Percentiles rank a stretch among this genome's conserved stretches.
These are phyloP conservation scores for Charanyca ferruginea DNA, from an alignment of 2,888 invertebrate genomes.

Conservation along the genomic window DNA sequence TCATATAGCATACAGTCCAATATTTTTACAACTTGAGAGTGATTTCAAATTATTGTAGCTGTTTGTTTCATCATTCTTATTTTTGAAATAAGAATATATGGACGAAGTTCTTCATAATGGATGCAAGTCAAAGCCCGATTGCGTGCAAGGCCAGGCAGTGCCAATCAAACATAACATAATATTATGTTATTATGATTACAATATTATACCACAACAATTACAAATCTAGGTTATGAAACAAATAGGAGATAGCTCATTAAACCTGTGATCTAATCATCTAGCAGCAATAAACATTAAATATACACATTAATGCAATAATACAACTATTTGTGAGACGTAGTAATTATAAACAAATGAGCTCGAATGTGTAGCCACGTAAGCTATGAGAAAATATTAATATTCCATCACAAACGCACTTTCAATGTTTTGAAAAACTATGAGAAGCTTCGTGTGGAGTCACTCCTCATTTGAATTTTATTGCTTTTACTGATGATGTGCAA, in stretches of 20 bases:
- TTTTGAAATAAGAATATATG: constrained; percentile 52
- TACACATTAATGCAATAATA: constrained; percentile 22
- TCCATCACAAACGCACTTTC: constrained; percentile 12
- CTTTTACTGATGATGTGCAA: constrained; percentile 45
- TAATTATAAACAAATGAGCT: constrained; percentile 16
- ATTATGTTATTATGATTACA: neutral
- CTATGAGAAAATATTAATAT: constrained; percentile 19
- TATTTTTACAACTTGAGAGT: too few species aligned
- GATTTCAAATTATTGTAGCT: neutral
- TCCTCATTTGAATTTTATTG: constrained; percentile 71
- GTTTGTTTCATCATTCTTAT: constrained; percentile 5
- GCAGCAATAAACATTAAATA: constrained; percentile 27
- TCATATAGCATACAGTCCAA: neutral
- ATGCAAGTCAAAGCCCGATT: constrained; percentile 57
- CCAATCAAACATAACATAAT: constrained; percentile 14
- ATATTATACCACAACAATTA: neutral
- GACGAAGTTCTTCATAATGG: constrained; percentile 42
- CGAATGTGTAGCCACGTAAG: constrained; percentile 2
- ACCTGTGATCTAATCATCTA: constrained; percentile 20
- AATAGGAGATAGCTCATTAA: constrained; percentile 22
- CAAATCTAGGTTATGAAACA: constrained; percentile 42
- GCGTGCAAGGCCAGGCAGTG: constrained; percentile 42
- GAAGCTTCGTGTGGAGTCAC: constrained; percentile 66
- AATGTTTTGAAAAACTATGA: constrained; percentile 65
- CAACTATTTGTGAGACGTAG: constrained; percentile 21